phyloP scores from a whole-genome alignment of 2,113 vertebrate genomes.

The Solenodon paradoxus region DNA sequence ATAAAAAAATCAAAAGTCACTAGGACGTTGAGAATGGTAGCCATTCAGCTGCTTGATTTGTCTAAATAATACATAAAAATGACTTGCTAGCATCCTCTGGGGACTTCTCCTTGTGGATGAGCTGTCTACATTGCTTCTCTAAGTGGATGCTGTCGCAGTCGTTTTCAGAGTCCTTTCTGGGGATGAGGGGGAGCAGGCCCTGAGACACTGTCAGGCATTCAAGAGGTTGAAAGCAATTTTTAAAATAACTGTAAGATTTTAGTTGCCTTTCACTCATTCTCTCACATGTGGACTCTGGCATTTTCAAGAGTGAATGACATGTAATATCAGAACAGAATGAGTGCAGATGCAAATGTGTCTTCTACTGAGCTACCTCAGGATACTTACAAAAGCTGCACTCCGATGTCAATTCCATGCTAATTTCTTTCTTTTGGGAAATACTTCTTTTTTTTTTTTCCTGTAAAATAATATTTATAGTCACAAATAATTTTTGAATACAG shows the following conservation, averaged over 20 bases:
- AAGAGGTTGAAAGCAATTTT: neutral
- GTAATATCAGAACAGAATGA: neutral
- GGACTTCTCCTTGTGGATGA: neutral
- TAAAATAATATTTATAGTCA: neutral
- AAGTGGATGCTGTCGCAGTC: neutral
- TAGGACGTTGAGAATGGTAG: neutral
- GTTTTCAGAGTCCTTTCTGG: neutral
- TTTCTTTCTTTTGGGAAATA: neutral
- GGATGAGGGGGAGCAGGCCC: too few relatives aligned
- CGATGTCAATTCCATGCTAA: neutral
- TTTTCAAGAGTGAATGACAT: neutral
- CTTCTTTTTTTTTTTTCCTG: neutral
- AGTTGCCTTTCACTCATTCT: neutral
- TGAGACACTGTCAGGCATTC: neutral
- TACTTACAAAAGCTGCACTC: neutral
- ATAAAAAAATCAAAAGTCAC: neutral
- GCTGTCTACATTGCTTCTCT: neutral
- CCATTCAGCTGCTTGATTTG: neutral
- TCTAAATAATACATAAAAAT: too few relatives aligned
- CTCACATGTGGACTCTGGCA: rapidly evolving
- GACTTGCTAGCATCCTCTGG: too few relatives aligned
- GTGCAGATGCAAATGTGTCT: neutral
- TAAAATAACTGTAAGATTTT: neutral
- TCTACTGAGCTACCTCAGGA: neutral
- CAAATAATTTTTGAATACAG: neutral